Conservation (phyloP, 2,797 vertebrate genomes). For the Sebastes oblongus region DNA sequence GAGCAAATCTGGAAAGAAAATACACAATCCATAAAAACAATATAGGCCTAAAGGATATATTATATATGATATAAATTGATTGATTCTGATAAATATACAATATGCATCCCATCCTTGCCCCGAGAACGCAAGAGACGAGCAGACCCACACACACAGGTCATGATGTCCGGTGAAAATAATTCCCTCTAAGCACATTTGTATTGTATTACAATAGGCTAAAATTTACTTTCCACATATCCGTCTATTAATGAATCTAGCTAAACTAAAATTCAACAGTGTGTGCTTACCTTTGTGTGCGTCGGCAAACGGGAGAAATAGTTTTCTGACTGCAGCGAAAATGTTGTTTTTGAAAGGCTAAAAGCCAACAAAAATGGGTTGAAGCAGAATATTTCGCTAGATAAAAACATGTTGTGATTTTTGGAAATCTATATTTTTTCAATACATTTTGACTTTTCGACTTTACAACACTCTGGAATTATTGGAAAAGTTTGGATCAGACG, state of each 20-base stretch:
- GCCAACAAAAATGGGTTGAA: neutral
- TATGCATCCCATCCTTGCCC: neutral
- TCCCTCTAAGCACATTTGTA: too few species aligned
- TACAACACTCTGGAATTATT: neutral
- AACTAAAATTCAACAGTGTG: neutral
- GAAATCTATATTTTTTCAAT: neutral
- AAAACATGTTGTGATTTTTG: neutral
- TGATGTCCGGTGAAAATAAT: too few species aligned
- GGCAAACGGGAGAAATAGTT: neutral
- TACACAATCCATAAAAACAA: too few species aligned
- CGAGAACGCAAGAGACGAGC: too few species aligned
- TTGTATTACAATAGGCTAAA: neutral
- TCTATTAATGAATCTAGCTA: neutral
- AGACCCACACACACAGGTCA: neutral
- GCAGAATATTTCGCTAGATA: neutral
- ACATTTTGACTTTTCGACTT: neutral
- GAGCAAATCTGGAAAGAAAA: too few species aligned
- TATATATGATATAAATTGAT: neutral
- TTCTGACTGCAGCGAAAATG: neutral
- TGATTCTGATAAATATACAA: neutral
- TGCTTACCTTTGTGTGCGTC: neutral
- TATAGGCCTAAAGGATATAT: neutral
- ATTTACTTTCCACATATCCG: neutral
- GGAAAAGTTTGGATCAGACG: neutral
- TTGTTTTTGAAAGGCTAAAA: neutral